A percentile compares a stretch with the other conserved stretches of the same genome.
phyloP scores from a whole-genome alignment of 2,113 vertebrate species.

The Grus americana region DNA sequence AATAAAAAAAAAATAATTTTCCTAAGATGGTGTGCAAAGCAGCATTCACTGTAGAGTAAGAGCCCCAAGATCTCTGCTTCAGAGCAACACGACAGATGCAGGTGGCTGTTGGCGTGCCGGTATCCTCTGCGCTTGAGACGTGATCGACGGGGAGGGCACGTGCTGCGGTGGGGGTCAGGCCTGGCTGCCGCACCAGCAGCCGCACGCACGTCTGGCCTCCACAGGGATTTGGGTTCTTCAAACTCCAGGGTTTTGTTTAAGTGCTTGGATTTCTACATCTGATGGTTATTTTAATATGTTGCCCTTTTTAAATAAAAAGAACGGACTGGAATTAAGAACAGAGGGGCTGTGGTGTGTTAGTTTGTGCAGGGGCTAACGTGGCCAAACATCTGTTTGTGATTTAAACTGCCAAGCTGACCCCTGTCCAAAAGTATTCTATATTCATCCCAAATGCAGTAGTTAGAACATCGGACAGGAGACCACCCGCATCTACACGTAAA shows the following conservation, averaged over 20 bases:
- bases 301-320: background rate
- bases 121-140: background rate
- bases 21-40: background rate
- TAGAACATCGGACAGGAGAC: slow-evolving; percentile 16
- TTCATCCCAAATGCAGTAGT: background rate
- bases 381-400: slow-evolving; percentile 65
- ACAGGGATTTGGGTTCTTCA: background rate
- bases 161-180: background rate
- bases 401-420: slow-evolving; percentile 15
- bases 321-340: background rate
- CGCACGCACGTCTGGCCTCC: fast-evolving
- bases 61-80: background rate
- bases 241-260: background rate
- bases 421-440: slow-evolving; percentile 26
- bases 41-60: background rate
- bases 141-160: fast-evolving
- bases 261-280: background rate
- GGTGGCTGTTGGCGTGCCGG: background rate
- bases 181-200: background rate
- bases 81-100: background rate
- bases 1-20: background rate
- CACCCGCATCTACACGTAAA: background rate
- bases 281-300: background rate
- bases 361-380: background rate
- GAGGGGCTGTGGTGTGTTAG: background rate